Evolutionary conservation across 2,113 vertebrate species (phyloP).

Genomic region (Ameiurus melas): DNA sequence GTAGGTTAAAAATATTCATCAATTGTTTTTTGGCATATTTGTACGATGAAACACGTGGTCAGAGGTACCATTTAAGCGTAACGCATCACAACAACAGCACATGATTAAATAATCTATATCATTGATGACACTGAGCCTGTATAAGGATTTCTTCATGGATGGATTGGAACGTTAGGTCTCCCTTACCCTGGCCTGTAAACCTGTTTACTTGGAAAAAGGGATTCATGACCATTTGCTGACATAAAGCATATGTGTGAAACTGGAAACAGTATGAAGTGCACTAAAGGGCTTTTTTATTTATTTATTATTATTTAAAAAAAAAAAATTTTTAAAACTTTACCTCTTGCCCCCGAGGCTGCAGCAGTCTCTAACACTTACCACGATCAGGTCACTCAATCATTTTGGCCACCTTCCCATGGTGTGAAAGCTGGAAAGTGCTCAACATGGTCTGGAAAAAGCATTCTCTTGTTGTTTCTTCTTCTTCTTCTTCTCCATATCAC

Average conservation of each 20-base stretch:
- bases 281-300: not conserved
- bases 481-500: too few species aligned
- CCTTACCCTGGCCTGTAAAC: not conserved
- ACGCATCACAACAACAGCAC: not conserved
- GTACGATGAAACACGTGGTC: not conserved
- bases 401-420: not conserved
- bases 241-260: slow-evolving; percentile 5
- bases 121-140: not conserved
- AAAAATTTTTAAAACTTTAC: too few species aligned
- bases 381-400: not conserved
- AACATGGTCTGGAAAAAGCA: too few species aligned
- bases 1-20: not conserved
- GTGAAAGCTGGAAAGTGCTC: not conserved
- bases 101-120: not conserved
- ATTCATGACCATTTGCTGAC: not conserved
- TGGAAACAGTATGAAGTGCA: not conserved
- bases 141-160: not conserved
- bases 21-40: not conserved
- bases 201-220: not conserved
- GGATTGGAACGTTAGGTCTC: not conserved
- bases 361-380: not conserved
- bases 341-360: not conserved
- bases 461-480: too few species aligned
- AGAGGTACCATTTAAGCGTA: not conserved
- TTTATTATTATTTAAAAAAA: too few species aligned